phyloP scores from a whole-genome alignment of 2,888 invertebrate genomes.

The Hetaerina titia region DNA sequence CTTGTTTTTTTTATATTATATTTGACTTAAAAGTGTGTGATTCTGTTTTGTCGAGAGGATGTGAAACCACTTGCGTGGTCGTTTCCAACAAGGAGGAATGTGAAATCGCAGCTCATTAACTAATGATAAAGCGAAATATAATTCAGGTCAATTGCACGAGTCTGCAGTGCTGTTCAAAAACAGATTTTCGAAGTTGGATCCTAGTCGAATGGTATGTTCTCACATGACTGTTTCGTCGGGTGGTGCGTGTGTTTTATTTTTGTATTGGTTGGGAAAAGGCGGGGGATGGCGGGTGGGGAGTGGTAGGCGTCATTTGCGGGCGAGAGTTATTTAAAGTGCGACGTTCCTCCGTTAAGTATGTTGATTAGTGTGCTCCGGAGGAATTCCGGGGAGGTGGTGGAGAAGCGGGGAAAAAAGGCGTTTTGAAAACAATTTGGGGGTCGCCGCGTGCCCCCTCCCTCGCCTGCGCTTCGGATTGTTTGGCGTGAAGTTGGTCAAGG shows the following conservation, averaged over 20 bases:
- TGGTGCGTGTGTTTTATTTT: background rate
- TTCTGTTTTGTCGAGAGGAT: no score
- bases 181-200: background rate
- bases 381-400: background rate
- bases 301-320: background rate
- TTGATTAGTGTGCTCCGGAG: background rate
- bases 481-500: constrained; percentile 35
- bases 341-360: background rate
- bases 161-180: background rate
- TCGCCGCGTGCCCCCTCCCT: background rate
- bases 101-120: no score
- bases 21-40: no score
- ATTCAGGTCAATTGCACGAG: background rate
- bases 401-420: background rate
- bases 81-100: no score
- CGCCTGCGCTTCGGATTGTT: background rate
- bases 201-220: background rate
- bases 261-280: background rate
- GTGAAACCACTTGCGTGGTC: no score
- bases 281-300: no score
- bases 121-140: background rate
- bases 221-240: background rate
- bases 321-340: background rate
- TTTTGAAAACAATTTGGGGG: background rate
- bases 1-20: no score